A percentile compares a stretch with the other conserved stretches of the same genome.
Evolutionary conservation across 2,797 vertebrate genomes (phyloP).

Genomic region (Oceanodroma leucorhoa): DNA sequence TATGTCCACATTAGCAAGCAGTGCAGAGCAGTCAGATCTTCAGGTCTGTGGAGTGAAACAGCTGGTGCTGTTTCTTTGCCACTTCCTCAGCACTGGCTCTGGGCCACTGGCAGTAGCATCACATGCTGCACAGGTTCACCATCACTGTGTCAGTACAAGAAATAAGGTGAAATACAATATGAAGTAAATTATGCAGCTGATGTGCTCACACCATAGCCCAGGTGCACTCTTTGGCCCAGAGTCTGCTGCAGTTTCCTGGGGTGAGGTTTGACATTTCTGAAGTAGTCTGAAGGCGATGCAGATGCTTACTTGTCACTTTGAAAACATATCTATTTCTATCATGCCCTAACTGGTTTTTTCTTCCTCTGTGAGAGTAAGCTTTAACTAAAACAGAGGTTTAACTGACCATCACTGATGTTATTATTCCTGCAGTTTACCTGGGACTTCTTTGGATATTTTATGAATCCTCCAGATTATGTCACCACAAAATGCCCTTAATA

Average conservation of each 20-base stretch:
- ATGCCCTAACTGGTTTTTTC: not conserved
- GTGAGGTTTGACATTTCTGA: not conserved
- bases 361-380: not conserved
- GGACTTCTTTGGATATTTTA: not conserved
- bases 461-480: not conserved
- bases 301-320: not conserved
- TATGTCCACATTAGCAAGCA: not conserved
- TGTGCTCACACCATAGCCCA: rapidly evolving
- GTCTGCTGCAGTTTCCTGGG: not conserved
- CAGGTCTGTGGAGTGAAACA: not conserved
- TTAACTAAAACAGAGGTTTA: not conserved
- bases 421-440: not conserved
- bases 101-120: not conserved
- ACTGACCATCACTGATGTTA: not conserved
- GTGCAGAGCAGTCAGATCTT: not conserved
- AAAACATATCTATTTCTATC: not conserved
- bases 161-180: not conserved
- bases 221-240: not conserved
- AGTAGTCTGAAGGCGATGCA: not conserved
- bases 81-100: not conserved
- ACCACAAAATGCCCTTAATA: not conserved
- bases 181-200: not conserved
- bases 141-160: not conserved
- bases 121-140: not conserved
- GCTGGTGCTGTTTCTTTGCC: not conserved